Conservation (phyloP, 2,113 vertebrate genomes). For the Trogon melanurus region DNA sequence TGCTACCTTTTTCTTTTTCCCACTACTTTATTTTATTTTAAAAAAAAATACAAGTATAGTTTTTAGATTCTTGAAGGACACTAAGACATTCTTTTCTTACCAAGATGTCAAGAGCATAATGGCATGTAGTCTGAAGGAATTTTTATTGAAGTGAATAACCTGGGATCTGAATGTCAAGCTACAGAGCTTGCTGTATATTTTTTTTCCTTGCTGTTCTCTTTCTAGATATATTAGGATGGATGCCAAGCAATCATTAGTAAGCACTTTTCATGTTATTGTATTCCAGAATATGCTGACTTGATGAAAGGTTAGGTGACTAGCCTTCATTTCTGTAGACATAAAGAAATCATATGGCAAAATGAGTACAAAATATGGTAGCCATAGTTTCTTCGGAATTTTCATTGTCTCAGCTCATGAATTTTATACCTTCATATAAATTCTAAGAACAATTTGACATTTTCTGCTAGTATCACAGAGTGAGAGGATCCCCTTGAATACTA, state of each 20-base stretch:
- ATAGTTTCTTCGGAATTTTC: conserved; percentile 50
- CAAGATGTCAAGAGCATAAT: background rate
- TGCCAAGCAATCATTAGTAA: conserved; percentile 20
- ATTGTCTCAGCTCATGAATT: conserved; percentile 53
- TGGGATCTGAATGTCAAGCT: background rate
- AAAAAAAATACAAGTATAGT: background rate
- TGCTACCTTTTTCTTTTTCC: background rate
- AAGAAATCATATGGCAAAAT: conserved; percentile 27
- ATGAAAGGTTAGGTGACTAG: background rate
- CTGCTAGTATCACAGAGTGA: background rate
- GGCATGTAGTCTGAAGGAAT: background rate
- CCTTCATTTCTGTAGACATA: conserved; percentile 4
- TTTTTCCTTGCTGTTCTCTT: background rate
- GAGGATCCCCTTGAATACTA: conserved; percentile 12
- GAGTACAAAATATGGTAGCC: conserved; percentile 12
- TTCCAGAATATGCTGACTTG: background rate
- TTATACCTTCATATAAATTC: conserved; percentile 57
- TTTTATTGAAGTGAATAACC: background rate
- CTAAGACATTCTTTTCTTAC: background rate
- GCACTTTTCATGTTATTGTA: background rate
- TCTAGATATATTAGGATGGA: background rate
- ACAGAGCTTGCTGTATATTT: background rate
- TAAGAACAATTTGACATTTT: conserved; percentile 61
- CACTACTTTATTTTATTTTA: background rate
- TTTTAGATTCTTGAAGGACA: background rate